Conservation (phyloP, 1,140 invertebrate species). For the Temnothorax longispinosus region DNA sequence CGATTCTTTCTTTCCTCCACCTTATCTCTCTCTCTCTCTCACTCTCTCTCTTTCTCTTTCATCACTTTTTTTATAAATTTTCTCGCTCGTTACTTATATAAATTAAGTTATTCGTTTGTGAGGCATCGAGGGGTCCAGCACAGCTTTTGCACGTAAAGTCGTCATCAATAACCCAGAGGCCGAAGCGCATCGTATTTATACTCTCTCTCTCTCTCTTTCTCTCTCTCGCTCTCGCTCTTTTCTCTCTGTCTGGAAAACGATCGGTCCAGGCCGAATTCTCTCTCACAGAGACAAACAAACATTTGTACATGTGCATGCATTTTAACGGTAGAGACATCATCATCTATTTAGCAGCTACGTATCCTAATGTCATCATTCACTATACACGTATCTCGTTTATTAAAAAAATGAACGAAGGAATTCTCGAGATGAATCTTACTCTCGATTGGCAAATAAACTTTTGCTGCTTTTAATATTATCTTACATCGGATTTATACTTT, state of each 20-base stretch:
- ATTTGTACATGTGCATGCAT: constrained; percentile 60
- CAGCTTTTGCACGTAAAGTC: constrained; percentile 45
- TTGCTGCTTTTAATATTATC: constrained; percentile 58
- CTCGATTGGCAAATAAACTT: constrained; percentile 60
- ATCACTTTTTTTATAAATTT: constrained; percentile 60
- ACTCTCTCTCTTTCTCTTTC: constrained; percentile 29
- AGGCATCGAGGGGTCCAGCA: constrained; percentile 54
- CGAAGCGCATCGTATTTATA: constrained; percentile 58
- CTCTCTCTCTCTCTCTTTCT: neutral
- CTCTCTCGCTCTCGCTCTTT: neutral
- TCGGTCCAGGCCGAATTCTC: constrained; percentile 58
- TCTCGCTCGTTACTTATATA: constrained; percentile 56
- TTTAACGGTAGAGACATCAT: constrained; percentile 60
- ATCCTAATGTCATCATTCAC: constrained; percentile 54
- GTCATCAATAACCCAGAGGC: constrained; percentile 64
- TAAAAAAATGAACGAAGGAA: constrained; percentile 57
- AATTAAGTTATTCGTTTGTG: constrained; percentile 61
- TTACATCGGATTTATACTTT: constrained; percentile 55
- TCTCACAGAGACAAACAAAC: constrained; percentile 65
- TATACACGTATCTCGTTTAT: constrained; percentile 50
- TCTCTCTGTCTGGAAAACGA: constrained; percentile 57
- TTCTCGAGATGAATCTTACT: constrained; percentile 48
- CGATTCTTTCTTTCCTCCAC: constrained; percentile 11
- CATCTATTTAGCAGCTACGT: constrained; percentile 51
- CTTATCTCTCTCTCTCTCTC: constrained; percentile 6